Evolutionary conservation across 1,140 invertebrate species (phyloP).

Genomic region (Apolygus lucorum): DNA sequence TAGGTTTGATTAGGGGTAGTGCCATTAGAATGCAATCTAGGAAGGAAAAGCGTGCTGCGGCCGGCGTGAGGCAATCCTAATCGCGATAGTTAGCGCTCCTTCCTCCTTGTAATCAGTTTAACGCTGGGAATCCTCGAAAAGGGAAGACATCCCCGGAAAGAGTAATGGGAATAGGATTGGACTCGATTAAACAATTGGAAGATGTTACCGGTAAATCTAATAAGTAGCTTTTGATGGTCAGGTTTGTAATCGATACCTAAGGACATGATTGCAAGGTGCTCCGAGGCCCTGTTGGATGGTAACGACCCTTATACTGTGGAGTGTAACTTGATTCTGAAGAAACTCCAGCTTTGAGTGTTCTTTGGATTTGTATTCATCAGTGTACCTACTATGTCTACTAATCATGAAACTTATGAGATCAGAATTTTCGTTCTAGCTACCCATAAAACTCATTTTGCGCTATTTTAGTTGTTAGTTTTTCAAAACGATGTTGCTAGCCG

Average conservation of each 20-base stretch:
- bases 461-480: no score
- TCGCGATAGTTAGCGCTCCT: conserved; percentile 3
- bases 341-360: no score
- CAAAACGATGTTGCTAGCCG: no score
- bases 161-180: conserved; percentile 5
- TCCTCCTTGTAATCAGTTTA: background rate
- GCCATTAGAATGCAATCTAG: background rate
- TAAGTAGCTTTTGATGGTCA: conserved; percentile 4
- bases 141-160: background rate
- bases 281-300: no score
- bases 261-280: background rate
- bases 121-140: background rate
- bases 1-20: no score
- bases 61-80: background rate
- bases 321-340: no score
- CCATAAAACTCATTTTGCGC: no score
- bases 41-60: background rate
- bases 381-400: no score
- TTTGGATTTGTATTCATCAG: no score
- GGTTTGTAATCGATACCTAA: background rate
- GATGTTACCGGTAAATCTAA: conserved; percentile 7
- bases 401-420: no score
- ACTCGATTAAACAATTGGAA: conserved; percentile 1
- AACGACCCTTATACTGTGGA: no score
- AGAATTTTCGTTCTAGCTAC: no score